Conservation (phyloP, 2,113 vertebrate genomes). For the Centropristis striata region DNA sequence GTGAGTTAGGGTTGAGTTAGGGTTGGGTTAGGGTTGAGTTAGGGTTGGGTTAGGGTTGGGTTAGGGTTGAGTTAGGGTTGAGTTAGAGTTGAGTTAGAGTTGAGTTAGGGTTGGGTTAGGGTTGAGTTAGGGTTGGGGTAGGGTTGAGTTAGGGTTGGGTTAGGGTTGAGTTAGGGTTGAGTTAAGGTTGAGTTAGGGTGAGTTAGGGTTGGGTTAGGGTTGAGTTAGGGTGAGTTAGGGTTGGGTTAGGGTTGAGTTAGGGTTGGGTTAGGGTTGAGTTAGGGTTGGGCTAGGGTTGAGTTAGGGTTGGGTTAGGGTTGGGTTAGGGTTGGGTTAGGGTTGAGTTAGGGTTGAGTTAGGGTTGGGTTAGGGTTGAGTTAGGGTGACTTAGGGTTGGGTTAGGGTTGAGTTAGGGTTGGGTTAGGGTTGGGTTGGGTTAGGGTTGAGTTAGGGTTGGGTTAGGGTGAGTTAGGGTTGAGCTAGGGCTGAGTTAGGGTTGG, state of each 20-base stretch:
- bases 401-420: constrained; percentile 72
- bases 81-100: too few species aligned
- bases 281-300: constrained; percentile 80
- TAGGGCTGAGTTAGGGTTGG: constrained; percentile 65
- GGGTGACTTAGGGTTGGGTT: too few species aligned
- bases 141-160: constrained; percentile 63
- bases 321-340: constrained; percentile 72
- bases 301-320: constrained; percentile 46
- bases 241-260: constrained; percentile 82
- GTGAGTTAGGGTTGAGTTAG: constrained; percentile 16
- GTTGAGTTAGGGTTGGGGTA: constrained; percentile 82
- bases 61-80: constrained; percentile 72
- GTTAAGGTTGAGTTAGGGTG: too few species aligned
- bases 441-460: constrained; percentile 62
- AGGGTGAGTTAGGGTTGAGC: constrained; percentile 74
- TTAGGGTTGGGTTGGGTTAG: constrained; percentile 69
- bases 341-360: constrained; percentile 72
- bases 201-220: constrained; percentile 39
- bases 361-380: constrained; percentile 82
- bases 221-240: constrained; percentile 74
- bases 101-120: constrained; percentile 26
- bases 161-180: constrained; percentile 67
- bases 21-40: constrained; percentile 82
- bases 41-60: constrained; percentile 52
- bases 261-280: too few species aligned